Base-by-base conservation (phyloP, 2,797 vertebrate genomes). In the Muscicapa striata region DNA sequence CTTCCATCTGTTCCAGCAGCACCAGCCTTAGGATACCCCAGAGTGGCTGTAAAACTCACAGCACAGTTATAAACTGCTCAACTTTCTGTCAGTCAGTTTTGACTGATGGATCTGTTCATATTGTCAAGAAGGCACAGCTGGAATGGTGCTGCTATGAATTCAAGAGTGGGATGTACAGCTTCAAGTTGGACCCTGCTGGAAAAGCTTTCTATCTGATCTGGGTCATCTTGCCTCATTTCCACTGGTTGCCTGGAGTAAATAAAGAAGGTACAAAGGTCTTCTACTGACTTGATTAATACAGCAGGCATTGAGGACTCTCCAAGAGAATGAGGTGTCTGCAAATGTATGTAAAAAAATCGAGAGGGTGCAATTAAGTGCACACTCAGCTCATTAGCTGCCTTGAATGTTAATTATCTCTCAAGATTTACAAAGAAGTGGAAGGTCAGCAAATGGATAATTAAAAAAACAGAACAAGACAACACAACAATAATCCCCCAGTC, bases 181-280 rank as follows among this genome's bases (percentile, higher is more conserved):
- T 69, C 48, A 59, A 52, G 55, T 9, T 62, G 75, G 11, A 29
- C 67, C 45, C 78, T 76, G 51, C 29, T 43, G 24, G 76, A 66
- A 84, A 43, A 76, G 26, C 30, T n/a, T 73, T 84, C 77, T 49
- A 14, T 34, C 40, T 55, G 40, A 70, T 67, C 49, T 64, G 83
- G 43, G 23, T 92, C 88, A 61, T 43, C 40, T 40, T 80, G 95
- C 69, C 24, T 81, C 19, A 15, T 49, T 77, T 94, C 94, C 59
- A 27, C 75, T 34, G 73, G 55, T 16, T 95, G 93, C 64, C 93
- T 87, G 13, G 93, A 85, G 84, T 70, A 83, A 58, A 51, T 67
- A 29, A 96, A 89, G 59, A 96, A 97, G 70, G 89, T 61, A 41
- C 66, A 93, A 89, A 93, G 72, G 48, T 97, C 88, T 87, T 97